Evolutionary conservation across 2,888 invertebrate genomes (phyloP), one percentile per base, ranked within the genome.

Genomic region (Drosophila koepferae): DNA sequence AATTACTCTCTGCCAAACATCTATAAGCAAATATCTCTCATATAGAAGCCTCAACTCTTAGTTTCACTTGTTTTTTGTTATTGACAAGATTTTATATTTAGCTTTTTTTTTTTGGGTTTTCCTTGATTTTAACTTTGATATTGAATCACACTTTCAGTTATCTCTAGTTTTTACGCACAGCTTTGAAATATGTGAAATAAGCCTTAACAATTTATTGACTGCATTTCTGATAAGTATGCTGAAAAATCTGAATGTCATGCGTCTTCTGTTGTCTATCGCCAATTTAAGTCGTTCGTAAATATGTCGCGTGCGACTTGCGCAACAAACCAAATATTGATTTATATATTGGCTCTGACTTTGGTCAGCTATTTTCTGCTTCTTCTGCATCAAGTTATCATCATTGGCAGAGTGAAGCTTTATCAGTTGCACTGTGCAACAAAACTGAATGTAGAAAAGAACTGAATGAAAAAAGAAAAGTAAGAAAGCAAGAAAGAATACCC

Each of bases 271-370:
- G 43, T 8, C 38, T 28, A 28, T 67, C 58, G 16, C 14, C 23
- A 20, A 20, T 54, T 63, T 18, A 46, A 69, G 55, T 40, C 16
- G 58, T 48, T 82, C 83, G 71, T 86, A 85, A 83, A 83, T 83
- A 69, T 66, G 56, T 77, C 82, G 36, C 41, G 18, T n/a, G 49
- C 10, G 64, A 60, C 64, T 83, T 74, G 58, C 72, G 80, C 76
- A 72, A 81, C 74, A 70, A 58, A 55, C 54, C 56, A 59, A 51
- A 18, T 8, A 20, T 71, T 85, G 83, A 84, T 84, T 86, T 83
- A 83, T 83, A 48, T 56, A 53, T 34, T 41, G 55, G 64, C 79
- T 73, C 72, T 46, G 56, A 62, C 53, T 72, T 59, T 61, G 58
- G 60, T 69, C 59, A 67, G 55, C 54, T 71, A 67, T 34, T 75